Evolutionary conservation across 2,113 vertebrate genomes (phyloP), one percentile per base, ranked within the genome.

Genomic region (Eleginops maclovinus): DNA sequence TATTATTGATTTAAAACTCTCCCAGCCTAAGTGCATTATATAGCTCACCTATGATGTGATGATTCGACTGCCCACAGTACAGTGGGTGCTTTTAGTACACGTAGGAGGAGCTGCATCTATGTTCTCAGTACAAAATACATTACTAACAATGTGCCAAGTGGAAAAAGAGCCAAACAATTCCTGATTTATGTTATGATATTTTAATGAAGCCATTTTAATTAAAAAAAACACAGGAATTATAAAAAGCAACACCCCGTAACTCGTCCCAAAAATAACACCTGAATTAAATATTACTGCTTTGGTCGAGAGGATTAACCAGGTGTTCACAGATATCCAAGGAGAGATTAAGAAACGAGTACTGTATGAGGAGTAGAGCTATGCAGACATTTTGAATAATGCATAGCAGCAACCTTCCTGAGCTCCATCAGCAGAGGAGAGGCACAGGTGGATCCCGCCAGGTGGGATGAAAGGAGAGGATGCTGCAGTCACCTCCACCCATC

Each of bases 311-410:
- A n/a, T n/a, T n/a, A n/a, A n/a, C n/a, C n/a, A n/a, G n/a, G n/a
- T n/a, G n/a, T n/a, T n/a, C n/a, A n/a, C n/a, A 44, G 58, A 40
- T 58, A 46, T 10, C 64, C 43, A 75, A 56, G 12, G 11, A 11
- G 46, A 65, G 24, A 40, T 79, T 53, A 59, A 66, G 67, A 70
- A 56, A 65, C 22, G 46, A 81, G 47, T 49, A 73, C 21, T 19
- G 44, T 75, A 69, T 64, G 50, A 76, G 75, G 26, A 60, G 73
- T 56, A 68, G 68, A 66, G 72, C 66, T 70, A 67, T 79, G 66
- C 82, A 89, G 87, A 87, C 77, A 72, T 88, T 64, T 90, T 92
- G 67, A 92, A 93, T 90, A 90, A 88, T 89, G 75, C 66, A 92
- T 88, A 40, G 10, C 75, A 80, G 77, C 55, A 69, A 63, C 75